Conservation (phyloP, 2,797 vertebrate species). For the Sarcophilus harrisii region DNA sequence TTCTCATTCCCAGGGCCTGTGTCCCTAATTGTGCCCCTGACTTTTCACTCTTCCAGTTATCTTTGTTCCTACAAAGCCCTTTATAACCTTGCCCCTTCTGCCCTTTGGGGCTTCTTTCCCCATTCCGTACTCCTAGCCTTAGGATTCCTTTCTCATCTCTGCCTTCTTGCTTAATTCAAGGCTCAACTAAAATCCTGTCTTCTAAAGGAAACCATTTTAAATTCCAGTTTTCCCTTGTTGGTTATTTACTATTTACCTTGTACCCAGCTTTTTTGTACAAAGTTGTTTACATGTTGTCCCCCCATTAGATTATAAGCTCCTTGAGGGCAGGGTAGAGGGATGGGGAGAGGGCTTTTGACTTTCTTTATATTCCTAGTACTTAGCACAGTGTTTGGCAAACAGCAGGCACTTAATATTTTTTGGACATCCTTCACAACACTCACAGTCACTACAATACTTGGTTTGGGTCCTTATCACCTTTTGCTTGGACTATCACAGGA, state of each 20-base stretch:
- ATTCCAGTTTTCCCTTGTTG: neutral
- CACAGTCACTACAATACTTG: neutral
- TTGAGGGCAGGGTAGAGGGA: neutral
- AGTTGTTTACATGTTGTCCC: neutral
- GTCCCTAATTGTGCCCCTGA: neutral
- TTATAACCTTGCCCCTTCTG: neutral
- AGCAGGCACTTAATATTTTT: neutral
- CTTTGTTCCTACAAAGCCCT: neutral
- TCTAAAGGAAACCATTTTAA: neutral
- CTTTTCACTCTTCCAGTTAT: neutral
- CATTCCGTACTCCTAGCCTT: rapidly evolving
- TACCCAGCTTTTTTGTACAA: neutral
- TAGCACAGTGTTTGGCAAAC: neutral
- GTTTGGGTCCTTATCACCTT: neutral
- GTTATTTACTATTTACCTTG: neutral
- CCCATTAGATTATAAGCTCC: neutral
- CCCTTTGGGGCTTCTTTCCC: neutral
- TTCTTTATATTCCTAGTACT: neutral
- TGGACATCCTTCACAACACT: neutral
- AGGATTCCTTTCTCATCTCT: neutral
- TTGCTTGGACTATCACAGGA: neutral
- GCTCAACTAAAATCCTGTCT: neutral
- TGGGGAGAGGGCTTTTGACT: neutral
- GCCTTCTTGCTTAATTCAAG: neutral
- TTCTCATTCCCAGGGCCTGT: neutral